Percentiles rank a stretch among this genome's conserved stretches.
Evolutionary conservation across 2,797 vertebrate genomes (phyloP).

Genomic region (Sphenopsis melanotis): DNA sequence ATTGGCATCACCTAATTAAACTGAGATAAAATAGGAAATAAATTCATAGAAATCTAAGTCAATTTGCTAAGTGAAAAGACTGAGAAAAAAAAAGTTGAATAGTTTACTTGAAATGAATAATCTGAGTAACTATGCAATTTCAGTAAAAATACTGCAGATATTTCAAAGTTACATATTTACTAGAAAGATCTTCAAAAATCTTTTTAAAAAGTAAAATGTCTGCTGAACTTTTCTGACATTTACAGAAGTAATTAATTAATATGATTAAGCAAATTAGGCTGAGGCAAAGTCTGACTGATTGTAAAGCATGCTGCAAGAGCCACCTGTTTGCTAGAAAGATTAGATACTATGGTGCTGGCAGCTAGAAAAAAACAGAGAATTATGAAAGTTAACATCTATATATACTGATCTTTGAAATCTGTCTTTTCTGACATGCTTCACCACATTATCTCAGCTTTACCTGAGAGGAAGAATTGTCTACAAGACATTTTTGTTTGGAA

Average conservation of each 20-base stretch:
- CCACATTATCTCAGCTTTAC: neutral
- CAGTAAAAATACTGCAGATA: conserved; percentile 15
- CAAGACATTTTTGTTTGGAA: neutral
- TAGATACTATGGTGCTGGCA: conserved; percentile 56
- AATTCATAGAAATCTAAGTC: neutral
- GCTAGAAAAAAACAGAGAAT: neutral
- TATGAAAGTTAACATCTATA: conserved; percentile 24
- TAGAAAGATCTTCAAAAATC: conserved; percentile 33
- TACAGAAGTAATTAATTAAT: conserved; percentile 73
- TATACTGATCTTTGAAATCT: neutral
- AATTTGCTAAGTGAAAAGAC: neutral
- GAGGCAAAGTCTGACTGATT: conserved; percentile 69
- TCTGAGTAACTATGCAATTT: neutral
- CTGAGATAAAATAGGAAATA: neutral
- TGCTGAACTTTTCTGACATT: conserved; percentile 70
- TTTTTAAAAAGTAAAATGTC: conserved; percentile 63
- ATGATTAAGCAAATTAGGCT: conserved; percentile 70
- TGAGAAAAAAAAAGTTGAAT: neutral
- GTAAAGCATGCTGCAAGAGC: conserved; percentile 66
- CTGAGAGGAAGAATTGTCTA: neutral
- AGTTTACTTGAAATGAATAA: neutral
- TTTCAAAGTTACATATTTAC: conserved; percentile 61
- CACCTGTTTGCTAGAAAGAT: conserved; percentile 69
- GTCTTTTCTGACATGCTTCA: neutral
- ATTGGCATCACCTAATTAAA: neutral